Evolutionary conservation across 53 echinoderm and acorn worm genomes (phyloP).

Genomic region (Antedon mediterranea): DNA sequence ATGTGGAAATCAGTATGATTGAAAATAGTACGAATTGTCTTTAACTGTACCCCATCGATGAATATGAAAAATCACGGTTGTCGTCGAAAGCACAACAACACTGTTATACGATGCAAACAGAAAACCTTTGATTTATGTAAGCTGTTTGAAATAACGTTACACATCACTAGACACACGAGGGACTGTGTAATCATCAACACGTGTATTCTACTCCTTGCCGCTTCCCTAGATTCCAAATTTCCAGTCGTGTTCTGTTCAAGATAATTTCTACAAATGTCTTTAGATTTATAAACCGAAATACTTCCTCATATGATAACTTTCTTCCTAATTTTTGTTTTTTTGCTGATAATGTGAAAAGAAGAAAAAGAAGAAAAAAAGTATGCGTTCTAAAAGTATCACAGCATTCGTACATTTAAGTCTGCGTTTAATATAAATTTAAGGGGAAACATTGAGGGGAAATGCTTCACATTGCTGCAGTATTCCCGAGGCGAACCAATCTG

Average conservation of each 20-base stretch:
- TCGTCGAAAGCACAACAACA: neutral
- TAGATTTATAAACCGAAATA: neutral
- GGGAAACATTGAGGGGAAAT: neutral
- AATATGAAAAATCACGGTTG: neutral
- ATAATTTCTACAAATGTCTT: neutral
- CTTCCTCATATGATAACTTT: neutral
- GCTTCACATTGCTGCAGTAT: neutral
- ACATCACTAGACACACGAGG: neutral
- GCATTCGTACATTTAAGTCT: neutral
- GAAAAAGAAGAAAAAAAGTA: neutral
- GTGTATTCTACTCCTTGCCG: neutral
- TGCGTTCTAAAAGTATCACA: neutral
- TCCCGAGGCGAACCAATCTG: neutral
- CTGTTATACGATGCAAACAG: neutral
- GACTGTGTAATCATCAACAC: neutral
- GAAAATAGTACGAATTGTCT: neutral
- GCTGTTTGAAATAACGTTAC: neutral
- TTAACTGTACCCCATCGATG: neutral
- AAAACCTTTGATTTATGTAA: neutral
- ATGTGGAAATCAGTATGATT: neutral
- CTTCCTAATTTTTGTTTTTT: neutral
- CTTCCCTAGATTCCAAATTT: neutral
- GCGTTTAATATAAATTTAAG: neutral
- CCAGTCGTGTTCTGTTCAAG: neutral
- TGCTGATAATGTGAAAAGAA: neutral